These are phyloP conservation scores for Heliconius hortense DNA, from an alignment of 2,888 invertebrate species.

Conservation along the genomic window DNA sequence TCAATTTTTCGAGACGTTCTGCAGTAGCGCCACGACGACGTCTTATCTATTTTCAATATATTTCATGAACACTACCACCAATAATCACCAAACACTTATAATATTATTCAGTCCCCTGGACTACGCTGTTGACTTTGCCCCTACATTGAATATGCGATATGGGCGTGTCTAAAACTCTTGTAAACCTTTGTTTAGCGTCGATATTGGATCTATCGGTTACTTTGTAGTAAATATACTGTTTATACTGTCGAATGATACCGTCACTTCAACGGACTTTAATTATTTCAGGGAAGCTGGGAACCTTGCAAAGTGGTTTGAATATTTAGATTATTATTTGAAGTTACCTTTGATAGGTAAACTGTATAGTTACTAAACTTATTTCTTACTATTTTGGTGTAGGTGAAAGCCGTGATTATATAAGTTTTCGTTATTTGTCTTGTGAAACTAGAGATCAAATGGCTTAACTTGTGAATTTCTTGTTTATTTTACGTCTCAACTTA, in stretches of 20 bases:
- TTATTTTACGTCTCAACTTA: neutral
- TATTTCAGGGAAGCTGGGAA: constrained; percentile 34
- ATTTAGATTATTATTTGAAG: constrained; percentile 25
- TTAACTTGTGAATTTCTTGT: neutral
- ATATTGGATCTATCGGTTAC: constrained; percentile 75
- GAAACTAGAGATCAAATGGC: neutral
- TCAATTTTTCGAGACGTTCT: too few species aligned
- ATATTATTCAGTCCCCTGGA: constrained; percentile 5
- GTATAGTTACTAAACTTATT: neutral
- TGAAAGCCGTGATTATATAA: neutral
- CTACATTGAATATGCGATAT: constrained; percentile 75
- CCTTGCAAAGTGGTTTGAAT: constrained; percentile 9
- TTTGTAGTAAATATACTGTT: constrained; percentile 62
- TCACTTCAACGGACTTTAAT: constrained; percentile 30
- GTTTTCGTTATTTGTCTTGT: neutral
- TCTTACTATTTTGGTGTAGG: neutral
- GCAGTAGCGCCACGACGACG: too few species aligned
- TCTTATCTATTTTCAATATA: neutral
- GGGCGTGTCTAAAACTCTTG: constrained; percentile 79
- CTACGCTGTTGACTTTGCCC: constrained; percentile 57
- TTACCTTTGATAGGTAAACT: constrained; percentile 8
- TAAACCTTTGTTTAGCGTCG: constrained; percentile 77
- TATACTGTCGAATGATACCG: constrained; percentile 42
- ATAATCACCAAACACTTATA: neutral
- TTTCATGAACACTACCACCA: neutral